Evolutionary conservation across 2,797 vertebrate genomes (phyloP), one percentile per base, ranked within the genome.

Genomic region (Pangasius krempfi): DNA sequence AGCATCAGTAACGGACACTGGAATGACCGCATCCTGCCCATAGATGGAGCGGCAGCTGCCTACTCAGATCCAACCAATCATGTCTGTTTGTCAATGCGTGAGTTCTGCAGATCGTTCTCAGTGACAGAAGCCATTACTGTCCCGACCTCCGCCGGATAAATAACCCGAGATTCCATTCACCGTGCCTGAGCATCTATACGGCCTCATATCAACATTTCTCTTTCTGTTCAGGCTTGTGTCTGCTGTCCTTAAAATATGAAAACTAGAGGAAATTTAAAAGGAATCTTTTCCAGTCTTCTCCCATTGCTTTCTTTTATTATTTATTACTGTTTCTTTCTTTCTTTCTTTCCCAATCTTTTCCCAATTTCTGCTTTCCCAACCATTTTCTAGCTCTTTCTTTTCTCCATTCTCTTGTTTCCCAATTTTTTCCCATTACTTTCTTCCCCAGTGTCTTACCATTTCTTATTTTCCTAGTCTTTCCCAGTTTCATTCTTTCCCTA

Each of bases 61-160:
- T 96, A 95, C 94, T 96, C 96, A 97, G 96, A 96, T 95, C 96
- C 96, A 95, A 97, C 97, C 95, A 96, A 97, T 97, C 96, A 96
- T 96, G 95, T 96, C 94, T 94, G 95, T 96, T 96, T 94, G 96
- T 97, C 96, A 89, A 95, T 97, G 95, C 93, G 95, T 95, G 95
- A 95, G 95, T 95, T 94, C 92, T 96, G 94, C 92, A 92, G 95
- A 96, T 97, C 94, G 95, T 96, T 94, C 91, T 95, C 95, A 94
- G 92, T 95, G 95, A 94, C 96, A 96, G 93, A 94, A 96, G 93
- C 94, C 96, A 97, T 96, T 96, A 96, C 95, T 96, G 95, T 95
- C 89, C 30, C 97, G 97, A 97, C 97, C 96, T 96, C 93, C 93
- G 93, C 92, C 93, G 93, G 95, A 94, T 96, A 96, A 96, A 96